phyloP scores from a whole-genome alignment of 2,888 invertebrate genomes.

The Thera britannica region DNA sequence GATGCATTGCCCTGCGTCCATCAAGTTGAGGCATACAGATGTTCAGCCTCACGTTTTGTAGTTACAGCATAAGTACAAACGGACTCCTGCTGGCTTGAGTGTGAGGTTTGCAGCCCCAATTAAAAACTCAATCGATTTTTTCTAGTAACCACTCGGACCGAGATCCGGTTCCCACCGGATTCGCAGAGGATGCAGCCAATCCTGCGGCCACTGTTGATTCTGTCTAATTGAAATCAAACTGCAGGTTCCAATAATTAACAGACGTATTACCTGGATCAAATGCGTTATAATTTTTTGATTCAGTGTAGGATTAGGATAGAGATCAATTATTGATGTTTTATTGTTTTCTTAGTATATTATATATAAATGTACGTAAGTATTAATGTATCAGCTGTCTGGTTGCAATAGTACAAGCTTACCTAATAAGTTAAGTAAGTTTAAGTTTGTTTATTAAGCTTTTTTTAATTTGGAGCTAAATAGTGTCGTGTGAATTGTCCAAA shows the following conservation, averaged over 20 bases:
- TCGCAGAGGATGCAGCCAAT: conserved; percentile 53
- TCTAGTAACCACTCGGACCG: conserved; percentile 25
- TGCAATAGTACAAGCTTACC: no score
- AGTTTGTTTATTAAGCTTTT: no score
- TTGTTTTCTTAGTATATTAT: no score
- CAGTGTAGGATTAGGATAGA: not conserved
- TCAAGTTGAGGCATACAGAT: no score
- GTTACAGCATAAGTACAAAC: not conserved
- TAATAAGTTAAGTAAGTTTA: no score
- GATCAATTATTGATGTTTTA: not conserved
- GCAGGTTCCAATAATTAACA: conserved; percentile 56
- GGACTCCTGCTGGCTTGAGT: not conserved
- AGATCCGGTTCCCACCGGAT: conserved; percentile 20
- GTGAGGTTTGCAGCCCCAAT: conserved; percentile 8
- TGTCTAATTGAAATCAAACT: conserved; percentile 76
- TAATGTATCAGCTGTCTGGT: no score
- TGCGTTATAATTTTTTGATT: conserved; percentile 41
- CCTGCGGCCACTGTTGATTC: conserved; percentile 64
- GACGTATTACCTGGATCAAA: conserved; percentile 51
- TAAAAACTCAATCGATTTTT: conserved; percentile 28
- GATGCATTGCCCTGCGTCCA: no score
- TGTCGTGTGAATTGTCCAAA: no score
- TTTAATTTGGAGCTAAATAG: no score
- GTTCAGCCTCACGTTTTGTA: no score
- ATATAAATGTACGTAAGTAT: no score